A percentile compares a stretch with the other conserved stretches of the same genome.
phyloP scores from a whole-genome alignment of 1,140 invertebrate species.

The Camponotus floridanus region DNA sequence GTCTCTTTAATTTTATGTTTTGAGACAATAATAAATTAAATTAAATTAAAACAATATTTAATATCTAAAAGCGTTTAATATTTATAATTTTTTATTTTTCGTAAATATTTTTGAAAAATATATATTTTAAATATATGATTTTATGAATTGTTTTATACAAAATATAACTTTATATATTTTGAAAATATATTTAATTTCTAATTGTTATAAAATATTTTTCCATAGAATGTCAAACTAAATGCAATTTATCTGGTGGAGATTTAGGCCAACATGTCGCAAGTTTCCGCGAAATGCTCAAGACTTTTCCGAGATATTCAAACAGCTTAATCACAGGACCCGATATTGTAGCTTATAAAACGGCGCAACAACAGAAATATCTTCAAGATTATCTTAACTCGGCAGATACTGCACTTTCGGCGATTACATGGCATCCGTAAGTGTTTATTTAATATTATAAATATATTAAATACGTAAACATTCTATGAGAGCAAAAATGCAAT shows the following conservation, averaged over 20 bases:
- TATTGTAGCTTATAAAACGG: slow-evolving; percentile 78
- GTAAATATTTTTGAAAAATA: background rate
- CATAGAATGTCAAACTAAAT: slow-evolving; percentile 81
- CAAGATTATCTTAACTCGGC: slow-evolving; percentile 87
- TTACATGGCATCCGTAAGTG: slow-evolving; percentile 89
- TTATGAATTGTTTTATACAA: background rate
- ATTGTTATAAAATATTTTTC: slow-evolving; percentile 25
- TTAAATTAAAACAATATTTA: background rate
- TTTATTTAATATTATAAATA: background rate
- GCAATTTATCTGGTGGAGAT: slow-evolving; percentile 78
- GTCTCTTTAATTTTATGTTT: background rate
- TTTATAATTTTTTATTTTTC: background rate
- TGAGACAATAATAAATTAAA: background rate
- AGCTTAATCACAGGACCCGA: slow-evolving; percentile 83
- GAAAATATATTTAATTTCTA: background rate
- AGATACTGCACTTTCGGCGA: slow-evolving; percentile 86
- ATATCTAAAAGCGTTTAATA: background rate
- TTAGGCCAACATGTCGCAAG: slow-evolving; percentile 86
- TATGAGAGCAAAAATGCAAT: background rate
- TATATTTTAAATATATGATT: background rate
- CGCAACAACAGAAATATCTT: slow-evolving; percentile 86
- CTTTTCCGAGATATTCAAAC: slow-evolving; percentile 85
- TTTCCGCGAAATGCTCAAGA: slow-evolving; percentile 87
- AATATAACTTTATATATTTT: background rate
- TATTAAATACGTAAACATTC: slow-evolving; percentile 13